Percentiles rank a stretch among this genome's conserved stretches.
Evolutionary conservation across 1,140 invertebrate species (phyloP).

Genomic region (Oedothorax gibbosus): DNA sequence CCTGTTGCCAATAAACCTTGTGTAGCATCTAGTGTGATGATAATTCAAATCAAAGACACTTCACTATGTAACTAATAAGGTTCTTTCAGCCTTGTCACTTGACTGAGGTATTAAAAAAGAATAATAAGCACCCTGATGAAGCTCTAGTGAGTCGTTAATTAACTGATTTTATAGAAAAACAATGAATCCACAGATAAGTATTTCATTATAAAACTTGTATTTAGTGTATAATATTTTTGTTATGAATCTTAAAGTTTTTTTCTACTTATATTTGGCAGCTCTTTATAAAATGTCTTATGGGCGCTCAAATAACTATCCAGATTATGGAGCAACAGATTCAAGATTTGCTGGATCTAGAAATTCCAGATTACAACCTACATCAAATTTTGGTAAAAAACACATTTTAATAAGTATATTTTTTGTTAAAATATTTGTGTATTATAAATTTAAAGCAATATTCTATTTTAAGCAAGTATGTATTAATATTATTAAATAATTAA

Average conservation of each 20-base stretch:
- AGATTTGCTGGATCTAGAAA: conserved; percentile 8
- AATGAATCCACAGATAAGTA: no score
- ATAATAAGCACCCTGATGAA: no score
- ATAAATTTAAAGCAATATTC: background rate
- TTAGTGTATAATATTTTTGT: background rate
- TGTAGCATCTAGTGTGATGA: no score
- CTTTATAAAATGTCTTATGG: conserved; percentile 37
- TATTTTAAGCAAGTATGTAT: background rate
- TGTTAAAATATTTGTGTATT: background rate
- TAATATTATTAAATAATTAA: no score
- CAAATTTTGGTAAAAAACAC: conserved; percentile 30
- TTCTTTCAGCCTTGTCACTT: no score
- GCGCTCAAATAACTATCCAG: conserved; percentile 31
- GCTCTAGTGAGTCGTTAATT: no score
- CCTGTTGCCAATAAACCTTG: no score
- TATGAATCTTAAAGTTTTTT: background rate
- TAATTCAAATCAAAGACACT: no score
- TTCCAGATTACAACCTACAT: background rate
- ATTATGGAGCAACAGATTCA: conserved; percentile 49
- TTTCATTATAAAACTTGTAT: no score
- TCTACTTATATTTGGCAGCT: background rate
- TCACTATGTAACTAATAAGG: no score
- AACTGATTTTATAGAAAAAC: no score
- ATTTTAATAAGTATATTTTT: background rate
- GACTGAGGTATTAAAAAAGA: no score